Evolutionary conservation across 2,888 invertebrate genomes (phyloP).

Genomic region (Cynaeus angustus): DNA sequence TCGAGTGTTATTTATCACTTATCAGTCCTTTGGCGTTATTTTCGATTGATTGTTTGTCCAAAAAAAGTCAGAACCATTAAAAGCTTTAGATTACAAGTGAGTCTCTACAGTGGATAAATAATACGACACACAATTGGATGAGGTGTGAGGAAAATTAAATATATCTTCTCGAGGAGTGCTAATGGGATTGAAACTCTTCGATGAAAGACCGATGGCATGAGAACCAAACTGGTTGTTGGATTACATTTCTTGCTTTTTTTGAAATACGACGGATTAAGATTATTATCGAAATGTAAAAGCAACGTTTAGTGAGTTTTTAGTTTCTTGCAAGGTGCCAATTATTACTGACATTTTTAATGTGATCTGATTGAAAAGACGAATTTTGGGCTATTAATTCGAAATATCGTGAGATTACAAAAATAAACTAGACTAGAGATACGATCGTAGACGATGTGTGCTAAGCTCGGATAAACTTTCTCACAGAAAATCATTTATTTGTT

Average conservation of each 20-base stretch:
- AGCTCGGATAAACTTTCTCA: background rate
- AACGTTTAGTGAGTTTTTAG: slow-evolving; percentile 18
- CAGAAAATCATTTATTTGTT: background rate
- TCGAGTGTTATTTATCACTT: slow-evolving; percentile 50
- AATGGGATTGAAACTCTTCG: slow-evolving; percentile 29
- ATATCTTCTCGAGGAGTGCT: slow-evolving; percentile 24
- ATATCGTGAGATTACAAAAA: slow-evolving; percentile 4
- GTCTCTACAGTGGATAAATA: slow-evolving; percentile 15
- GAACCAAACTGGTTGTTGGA: slow-evolving; percentile 25
- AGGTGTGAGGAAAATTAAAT: slow-evolving; percentile 25
- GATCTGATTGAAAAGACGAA: slow-evolving; percentile 4
- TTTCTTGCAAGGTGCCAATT: slow-evolving; percentile 14
- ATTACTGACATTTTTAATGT: background rate
- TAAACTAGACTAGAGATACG: background rate
- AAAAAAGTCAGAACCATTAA: slow-evolving; percentile 43
- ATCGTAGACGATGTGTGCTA: background rate
- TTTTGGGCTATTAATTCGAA: background rate
- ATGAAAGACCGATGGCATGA: slow-evolving; percentile 28
- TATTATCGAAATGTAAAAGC: slow-evolving; percentile 15
- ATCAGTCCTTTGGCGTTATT: slow-evolving; percentile 47
- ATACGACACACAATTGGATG: slow-evolving; percentile 28
- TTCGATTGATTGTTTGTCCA: slow-evolving; percentile 46
- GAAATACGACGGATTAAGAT: slow-evolving; percentile 16
- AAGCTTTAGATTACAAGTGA: slow-evolving; percentile 45
- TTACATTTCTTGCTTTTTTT: slow-evolving; percentile 13